These are phyloP conservation scores for Brotula barbata DNA, from an alignment of 2,797 vertebrate species.

Conservation along the genomic window DNA sequence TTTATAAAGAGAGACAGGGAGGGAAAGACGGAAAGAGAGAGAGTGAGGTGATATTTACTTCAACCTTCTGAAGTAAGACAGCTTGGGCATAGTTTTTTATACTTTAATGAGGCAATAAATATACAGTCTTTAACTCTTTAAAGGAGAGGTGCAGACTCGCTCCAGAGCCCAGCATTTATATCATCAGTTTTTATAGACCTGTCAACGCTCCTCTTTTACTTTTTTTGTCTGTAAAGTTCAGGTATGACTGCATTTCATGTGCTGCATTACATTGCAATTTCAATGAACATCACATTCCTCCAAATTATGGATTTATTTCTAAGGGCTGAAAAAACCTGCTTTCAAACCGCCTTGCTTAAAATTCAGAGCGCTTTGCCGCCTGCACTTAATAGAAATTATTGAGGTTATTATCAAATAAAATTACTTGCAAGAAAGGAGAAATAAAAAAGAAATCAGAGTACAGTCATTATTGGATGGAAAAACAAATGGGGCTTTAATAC, in stretches of 20 bases:
- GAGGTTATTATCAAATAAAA: conserved; percentile 72
- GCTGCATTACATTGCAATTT: conserved; percentile 77
- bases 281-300: conserved; percentile 81
- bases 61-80: conserved; percentile 70
- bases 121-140: conserved; percentile 83
- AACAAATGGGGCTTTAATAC: conserved; percentile 73
- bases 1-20: conserved; percentile 55
- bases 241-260: conserved; percentile 65
- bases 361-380: conserved; percentile 12
- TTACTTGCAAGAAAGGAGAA: conserved; percentile 64
- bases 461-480: conserved; percentile 61
- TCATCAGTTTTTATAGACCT: conserved; percentile 90
- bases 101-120: conserved; percentile 83
- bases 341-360: conserved; percentile 29
- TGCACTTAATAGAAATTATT: conserved; percentile 56
- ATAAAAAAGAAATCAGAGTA: conserved; percentile 62
- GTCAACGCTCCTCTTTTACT: conserved; percentile 81
- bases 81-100: conserved; percentile 76
- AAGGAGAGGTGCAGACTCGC: conserved; percentile 79
- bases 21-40: conserved; percentile 27
- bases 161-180: conserved; percentile 82
- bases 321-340: conserved; percentile 52
- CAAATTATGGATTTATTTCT: conserved; percentile 70
- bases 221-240: conserved; percentile 61
- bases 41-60: conserved; percentile 68